Evolutionary conservation across 1,140 invertebrate species (phyloP).

Genomic region (Drosophila pachea): DNA sequence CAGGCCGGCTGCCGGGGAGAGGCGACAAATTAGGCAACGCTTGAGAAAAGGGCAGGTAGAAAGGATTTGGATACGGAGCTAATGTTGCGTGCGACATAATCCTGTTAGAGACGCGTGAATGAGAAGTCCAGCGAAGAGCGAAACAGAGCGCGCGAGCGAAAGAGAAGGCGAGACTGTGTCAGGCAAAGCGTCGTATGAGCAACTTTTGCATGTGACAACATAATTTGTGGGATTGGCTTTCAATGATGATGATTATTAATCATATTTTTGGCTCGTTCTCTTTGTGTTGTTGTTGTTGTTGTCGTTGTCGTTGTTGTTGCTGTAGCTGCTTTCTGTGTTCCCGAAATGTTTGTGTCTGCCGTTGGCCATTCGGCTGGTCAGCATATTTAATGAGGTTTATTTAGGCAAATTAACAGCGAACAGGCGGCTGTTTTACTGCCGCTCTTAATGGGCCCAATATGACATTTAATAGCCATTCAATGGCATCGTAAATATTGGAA

Average conservation of each 20-base stretch:
- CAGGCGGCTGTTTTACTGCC: conserved; percentile 16
- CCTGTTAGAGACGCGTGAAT: conserved; percentile 71
- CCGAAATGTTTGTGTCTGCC: conserved; percentile 8
- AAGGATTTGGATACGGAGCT: conserved; percentile 40
- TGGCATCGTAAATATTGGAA: conserved; percentile 43
- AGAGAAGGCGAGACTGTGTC: conserved; percentile 1
- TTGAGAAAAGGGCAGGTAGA: conserved; percentile 36
- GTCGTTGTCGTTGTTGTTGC: conserved; percentile 30
- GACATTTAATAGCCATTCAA: conserved; percentile 69
- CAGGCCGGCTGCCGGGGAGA: neutral
- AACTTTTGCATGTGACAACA: conserved; percentile 72
- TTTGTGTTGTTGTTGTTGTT: conserved; percentile 36
- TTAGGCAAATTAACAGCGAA: conserved; percentile 64
- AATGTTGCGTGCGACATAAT: conserved; percentile 75
- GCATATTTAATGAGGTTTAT: conserved; percentile 71
- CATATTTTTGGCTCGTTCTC: conserved; percentile 44
- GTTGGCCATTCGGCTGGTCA: conserved; percentile 38
- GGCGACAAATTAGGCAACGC: conserved; percentile 63
- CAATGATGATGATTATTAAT: conserved; percentile 62
- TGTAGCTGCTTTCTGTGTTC: conserved; percentile 13
- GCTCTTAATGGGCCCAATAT: conserved; percentile 59
- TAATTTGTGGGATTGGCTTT: conserved; percentile 65
- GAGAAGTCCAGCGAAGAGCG: conserved; percentile 34
- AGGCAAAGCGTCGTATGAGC: conserved; percentile 30
- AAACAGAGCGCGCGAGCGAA: neutral